These are phyloP conservation scores for Petrocephalus microphthalmus DNA, from an alignment of 2,113 vertebrate genomes.

Conservation along the genomic window DNA sequence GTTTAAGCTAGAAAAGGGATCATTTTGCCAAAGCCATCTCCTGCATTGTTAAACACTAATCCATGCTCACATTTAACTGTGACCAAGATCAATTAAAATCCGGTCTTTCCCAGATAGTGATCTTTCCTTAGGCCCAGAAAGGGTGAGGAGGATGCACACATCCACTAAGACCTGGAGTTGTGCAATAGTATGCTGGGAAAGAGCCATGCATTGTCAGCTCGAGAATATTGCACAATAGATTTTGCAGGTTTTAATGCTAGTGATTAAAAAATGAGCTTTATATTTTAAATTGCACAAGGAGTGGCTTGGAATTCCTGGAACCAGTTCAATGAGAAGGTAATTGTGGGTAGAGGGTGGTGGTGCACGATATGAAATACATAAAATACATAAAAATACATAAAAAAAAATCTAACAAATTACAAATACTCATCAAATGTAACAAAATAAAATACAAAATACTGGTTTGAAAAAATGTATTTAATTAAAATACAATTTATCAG, in stretches of 20 bases:
- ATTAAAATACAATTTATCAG: no score
- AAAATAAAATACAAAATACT: no score
- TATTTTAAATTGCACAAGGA: not conserved
- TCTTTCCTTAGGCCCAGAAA: constrained; percentile 50
- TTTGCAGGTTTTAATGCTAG: not conserved
- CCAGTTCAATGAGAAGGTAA: not conserved
- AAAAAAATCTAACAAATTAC: not conserved
- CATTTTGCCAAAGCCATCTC: constrained; percentile 54
- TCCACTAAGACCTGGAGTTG: not conserved
- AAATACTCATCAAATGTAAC: not conserved
- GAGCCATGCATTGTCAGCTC: not conserved
- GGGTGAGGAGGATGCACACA: constrained; percentile 22
- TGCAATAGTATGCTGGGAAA: not conserved
- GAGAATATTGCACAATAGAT: not conserved
- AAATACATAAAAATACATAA: not conserved
- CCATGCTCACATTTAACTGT: constrained; percentile 64
- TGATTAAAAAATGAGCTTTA: not conserved
- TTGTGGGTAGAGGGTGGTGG: not conserved
- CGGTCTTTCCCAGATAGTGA: constrained; percentile 54
- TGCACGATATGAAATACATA: not conserved
- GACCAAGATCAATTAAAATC: constrained; percentile 73
- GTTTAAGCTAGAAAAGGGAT: constrained; percentile 57
- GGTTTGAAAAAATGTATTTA: no score
- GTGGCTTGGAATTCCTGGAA: not conserved
- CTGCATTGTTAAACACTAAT: constrained; percentile 62